Base-by-base conservation (phyloP, 1,140 invertebrate species). In the Cardiocondyla obscurior region DNA sequence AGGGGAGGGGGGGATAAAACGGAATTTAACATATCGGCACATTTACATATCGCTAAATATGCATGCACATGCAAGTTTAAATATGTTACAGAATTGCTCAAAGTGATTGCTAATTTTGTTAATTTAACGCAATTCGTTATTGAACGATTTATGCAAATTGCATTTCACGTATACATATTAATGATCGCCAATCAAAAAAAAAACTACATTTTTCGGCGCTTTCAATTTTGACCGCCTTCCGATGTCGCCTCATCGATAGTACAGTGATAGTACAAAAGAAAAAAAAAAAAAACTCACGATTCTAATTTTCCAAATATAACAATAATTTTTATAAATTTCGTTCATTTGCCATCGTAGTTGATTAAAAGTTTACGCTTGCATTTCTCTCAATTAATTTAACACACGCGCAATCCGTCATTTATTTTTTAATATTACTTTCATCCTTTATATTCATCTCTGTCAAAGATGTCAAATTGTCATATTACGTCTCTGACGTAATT, bases 381-480 rank as follows among this genome's bases (percentile, higher is more conserved):
- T 60, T 39, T 36, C n/a, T 60, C 57, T 36, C 57, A 12, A 42
- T 39, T 39, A 62, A 62, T 39, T 39, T 62, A 19, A 33, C 39
- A 42, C 14, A n/a, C 1, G 28, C 16, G 22, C 36, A 14, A 42
- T 25, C 33, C 12, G 10, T 62, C 33, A 62, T 22, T 39, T 62
- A 62, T 22, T 30, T 36, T 39, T 62, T 22, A 62, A 62, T 25
- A 22, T 25, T 62, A 62, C 5, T 33, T 62, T 25, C 12, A 42
- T 42, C 10, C 58, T 62, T 42, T 22, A 42, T 16, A 62, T 62
- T 3, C 25, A 42, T 42, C 39, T 36, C n/a, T 55, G 19, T 53
- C 10, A 60, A 60, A 19, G 16, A 58, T 57, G 55, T 58, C 55
- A 33, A 58, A 33, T 39, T 62, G 58, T 62, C 58, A 22, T 62